Evolutionary conservation across 2,888 invertebrate species (phyloP).

Genomic region (Drosophila cracens): DNA sequence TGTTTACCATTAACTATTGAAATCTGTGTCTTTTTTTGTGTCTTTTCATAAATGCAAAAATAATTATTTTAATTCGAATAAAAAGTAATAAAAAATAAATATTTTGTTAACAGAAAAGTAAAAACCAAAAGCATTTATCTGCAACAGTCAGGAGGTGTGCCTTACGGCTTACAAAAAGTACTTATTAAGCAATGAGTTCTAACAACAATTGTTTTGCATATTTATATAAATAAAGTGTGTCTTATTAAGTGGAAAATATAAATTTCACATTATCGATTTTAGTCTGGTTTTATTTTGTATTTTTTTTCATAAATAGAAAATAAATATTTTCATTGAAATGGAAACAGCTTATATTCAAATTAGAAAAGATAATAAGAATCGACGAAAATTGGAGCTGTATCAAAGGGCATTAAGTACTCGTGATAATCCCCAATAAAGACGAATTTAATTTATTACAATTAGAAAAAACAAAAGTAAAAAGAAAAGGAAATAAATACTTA

Average conservation of each 20-base stretch:
- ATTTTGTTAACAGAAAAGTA: too few species aligned
- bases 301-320: not conserved
- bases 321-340: not conserved
- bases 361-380: not conserved
- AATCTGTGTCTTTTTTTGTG: not conserved
- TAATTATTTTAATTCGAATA: not conserved
- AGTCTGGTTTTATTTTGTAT: not conserved
- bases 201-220: not conserved
- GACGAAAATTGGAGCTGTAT: not conserved
- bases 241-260: not conserved
- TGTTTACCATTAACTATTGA: not conserved
- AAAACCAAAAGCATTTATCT: too few species aligned
- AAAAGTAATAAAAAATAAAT: not conserved
- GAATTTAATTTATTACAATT: too few species aligned
- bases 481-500: not conserved
- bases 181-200: not conserved
- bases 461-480: not conserved
- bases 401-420: not conserved
- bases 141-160: not conserved
- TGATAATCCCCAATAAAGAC: not conserved
- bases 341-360: not conserved
- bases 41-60: not conserved
- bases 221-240: not conserved
- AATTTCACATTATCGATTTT: not conserved
- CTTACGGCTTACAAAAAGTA: not conserved